These are phyloP conservation scores for Vombatus ursinus DNA, from an alignment of 2,113 vertebrate genomes.

Conservation along the genomic window DNA sequence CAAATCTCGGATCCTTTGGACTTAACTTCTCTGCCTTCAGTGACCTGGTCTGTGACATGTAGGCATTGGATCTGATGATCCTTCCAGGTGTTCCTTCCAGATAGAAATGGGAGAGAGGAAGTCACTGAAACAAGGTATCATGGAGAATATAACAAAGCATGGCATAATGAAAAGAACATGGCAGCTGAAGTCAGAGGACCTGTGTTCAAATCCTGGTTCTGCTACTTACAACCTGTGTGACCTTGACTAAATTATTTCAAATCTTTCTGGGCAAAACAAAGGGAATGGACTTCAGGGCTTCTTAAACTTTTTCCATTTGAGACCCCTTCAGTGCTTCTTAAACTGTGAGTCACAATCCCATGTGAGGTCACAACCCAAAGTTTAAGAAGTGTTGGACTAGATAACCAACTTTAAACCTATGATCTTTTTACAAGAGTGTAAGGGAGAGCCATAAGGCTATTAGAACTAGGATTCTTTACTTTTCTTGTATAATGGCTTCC, in stretches of 20 bases:
- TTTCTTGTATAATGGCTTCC: background rate
- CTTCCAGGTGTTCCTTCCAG: background rate
- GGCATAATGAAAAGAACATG: background rate
- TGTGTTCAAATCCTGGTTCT: background rate
- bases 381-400: background rate
- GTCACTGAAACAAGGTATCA: background rate
- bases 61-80: background rate
- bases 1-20: background rate
- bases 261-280: background rate
- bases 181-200: background rate
- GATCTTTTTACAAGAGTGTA: background rate
- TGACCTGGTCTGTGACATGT: background rate
- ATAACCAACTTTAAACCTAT: background rate
- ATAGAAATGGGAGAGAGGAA: background rate
- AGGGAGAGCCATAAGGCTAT: background rate
- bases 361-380: too few relatives aligned
- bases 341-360: too few relatives aligned
- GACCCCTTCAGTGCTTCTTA: too few relatives aligned
- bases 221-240: background rate
- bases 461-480: background rate
- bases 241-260: background rate
- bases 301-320: too few relatives aligned
- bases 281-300: too few relatives aligned
- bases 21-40: background rate
- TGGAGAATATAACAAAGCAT: background rate